Base-by-base conservation (phyloP, 23 tunicate genomes). In the Halocynthia aurantium region DNA sequence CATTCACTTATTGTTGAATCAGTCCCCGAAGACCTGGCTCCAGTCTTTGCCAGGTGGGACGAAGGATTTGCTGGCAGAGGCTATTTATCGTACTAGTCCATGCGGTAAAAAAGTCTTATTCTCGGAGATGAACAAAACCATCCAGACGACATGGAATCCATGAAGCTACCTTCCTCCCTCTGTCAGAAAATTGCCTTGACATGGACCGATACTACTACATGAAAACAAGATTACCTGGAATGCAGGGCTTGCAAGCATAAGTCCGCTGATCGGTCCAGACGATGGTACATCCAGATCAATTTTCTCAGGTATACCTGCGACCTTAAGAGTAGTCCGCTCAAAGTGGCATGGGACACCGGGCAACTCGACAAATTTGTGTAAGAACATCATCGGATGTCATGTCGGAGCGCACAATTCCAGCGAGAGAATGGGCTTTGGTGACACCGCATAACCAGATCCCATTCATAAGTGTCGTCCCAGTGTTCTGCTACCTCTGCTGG, bases 361-460 rank as follows among this genome's bases (percentile, higher is more conserved):
- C 21, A 77, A 77, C 58, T 50, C 82, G 21, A 77, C 82, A 22
- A 69, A 75, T 9, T 17, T 77, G 10, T 72, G 63, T 0, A 22
- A 50, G 6, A 13, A 9, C 72, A 40, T 77, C 72, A 13, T 72
- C 65, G 15, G 20, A 62, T 58, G 72, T 31, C 4, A 31, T 31
- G 1, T 0, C 44, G 44, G 4, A 31, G 44, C 44, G 44, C 44
- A 31, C 44, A 4, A 31, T 31, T 31, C 44, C 44, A 31, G 44
- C 44, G 4, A 31, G 44, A 31, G 44, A 31, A 31, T 31, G 44
- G 44, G 44, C 44, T 4, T 31, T 31, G 44, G 44, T 31, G 44
- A 54, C 40, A 64, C 70, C 81, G 11, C 81, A 54, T n/a, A 61
- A 9, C 67, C 19, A n/a, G 12, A 64, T 31, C 44, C 44, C 44